Base-by-base conservation (phyloP, 2,797 vertebrate genomes). In the Hyperoplus lanceolatus region DNA sequence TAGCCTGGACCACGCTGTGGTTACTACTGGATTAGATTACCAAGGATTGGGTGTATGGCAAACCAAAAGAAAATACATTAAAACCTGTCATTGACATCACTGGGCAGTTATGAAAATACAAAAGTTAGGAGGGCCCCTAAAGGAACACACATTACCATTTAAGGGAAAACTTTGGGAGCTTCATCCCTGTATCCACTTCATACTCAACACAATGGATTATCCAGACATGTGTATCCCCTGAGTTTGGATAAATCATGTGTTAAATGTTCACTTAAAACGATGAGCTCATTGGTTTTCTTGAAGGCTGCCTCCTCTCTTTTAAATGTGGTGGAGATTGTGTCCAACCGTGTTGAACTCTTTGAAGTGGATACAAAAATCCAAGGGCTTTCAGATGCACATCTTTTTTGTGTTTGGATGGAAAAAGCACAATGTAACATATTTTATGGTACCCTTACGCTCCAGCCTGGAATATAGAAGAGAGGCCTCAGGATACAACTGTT, bases 141-240 rank as follows among this genome's bases (percentile, higher is more conserved):
- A 66, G 59, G 15, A 61, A 50, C 39, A 59, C 39, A 59, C 65
- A 2, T 82, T 61, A 79, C 87, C 87, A 81, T 84, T 76, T 86
- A 89, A 84, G 82, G 87, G 63, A 74, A 84, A 55, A 60, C 41
- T 63, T 16, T 13, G 46, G 43, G 39, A 48, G 54, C n/a, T 45
- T 72, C 15, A 57, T 73, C 61, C 75, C 62, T 53, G 62, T 58
- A 67, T 57, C 48, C n/a, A 38, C 49, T 55, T 41, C 46, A 69
- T 51, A 16, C 42, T 42, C 45, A 18, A 45, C 65, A 53, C 55
- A 43, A 59, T 49, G 45, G 50, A 66, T 39, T 39, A 66, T 12
- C 10, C 73, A 62, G 71, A 67, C 56, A 56, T 39, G 3, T 77
- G 16, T 16, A 5, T 64, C 67, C 21, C 2, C 13, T 11, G 5